Evolutionary conservation across 2,888 invertebrate species (phyloP).

Genomic region (Xestia c-nigrum): DNA sequence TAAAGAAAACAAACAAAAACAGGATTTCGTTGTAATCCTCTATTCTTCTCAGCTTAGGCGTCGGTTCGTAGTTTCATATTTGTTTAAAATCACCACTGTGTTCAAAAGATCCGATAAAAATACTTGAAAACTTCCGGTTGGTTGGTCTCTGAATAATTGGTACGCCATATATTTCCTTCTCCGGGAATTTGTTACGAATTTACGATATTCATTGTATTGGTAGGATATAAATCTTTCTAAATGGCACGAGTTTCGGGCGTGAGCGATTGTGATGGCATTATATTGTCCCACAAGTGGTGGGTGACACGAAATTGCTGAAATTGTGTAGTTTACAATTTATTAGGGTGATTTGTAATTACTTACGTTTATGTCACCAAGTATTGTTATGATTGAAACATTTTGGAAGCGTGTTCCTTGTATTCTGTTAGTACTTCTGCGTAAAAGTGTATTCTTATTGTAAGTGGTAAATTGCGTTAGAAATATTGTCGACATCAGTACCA

Average conservation of each 20-base stretch:
- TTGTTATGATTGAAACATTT: constrained; percentile 58
- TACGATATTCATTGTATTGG: constrained; percentile 81
- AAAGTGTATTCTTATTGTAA: constrained; percentile 3
- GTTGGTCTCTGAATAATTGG: constrained; percentile 85
- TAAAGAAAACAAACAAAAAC: constrained; percentile 90
- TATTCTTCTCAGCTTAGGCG: constrained; percentile 84
- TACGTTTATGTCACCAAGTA: constrained; percentile 46
- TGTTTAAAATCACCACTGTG: constrained; percentile 84
- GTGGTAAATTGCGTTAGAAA: no score
- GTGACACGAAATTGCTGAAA: constrained; percentile 64
- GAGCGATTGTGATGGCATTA: constrained; percentile 79
- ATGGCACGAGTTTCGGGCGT: constrained; percentile 85
- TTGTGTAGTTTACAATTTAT: constrained; percentile 71
- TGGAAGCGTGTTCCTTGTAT: constrained; percentile 37
- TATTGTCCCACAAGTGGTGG: constrained; percentile 80
- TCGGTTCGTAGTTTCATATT: constrained; percentile 83
- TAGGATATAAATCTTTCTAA: constrained; percentile 86
- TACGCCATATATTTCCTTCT: constrained; percentile 87
- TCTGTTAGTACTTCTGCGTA: constrained; percentile 51
- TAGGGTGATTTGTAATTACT: constrained; percentile 69
- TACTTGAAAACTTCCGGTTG: constrained; percentile 88
- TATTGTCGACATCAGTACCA: no score
- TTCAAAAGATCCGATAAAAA: constrained; percentile 84
- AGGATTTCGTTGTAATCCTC: constrained; percentile 88
- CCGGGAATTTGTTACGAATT: constrained; percentile 83